These are phyloP conservation scores for Formica exsecta DNA, from an alignment of 1,140 invertebrate genomes.

Conservation along the genomic window DNA sequence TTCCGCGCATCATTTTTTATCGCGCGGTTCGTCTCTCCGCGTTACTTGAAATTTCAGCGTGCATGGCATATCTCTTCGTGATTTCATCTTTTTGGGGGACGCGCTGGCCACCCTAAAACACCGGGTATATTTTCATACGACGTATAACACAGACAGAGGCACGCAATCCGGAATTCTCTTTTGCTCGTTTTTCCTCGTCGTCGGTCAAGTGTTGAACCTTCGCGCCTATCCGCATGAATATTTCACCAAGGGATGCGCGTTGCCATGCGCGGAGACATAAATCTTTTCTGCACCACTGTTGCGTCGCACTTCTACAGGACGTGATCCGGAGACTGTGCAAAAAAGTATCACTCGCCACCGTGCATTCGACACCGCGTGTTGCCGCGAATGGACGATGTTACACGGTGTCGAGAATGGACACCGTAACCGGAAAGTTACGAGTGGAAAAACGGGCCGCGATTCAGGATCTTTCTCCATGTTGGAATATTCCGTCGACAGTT, in stretches of 20 bases:
- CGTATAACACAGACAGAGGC: neutral
- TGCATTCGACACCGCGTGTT: slow-evolving; percentile 34
- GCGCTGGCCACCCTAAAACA: neutral
- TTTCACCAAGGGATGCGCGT: slow-evolving; percentile 45
- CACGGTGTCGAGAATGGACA: neutral
- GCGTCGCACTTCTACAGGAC: neutral
- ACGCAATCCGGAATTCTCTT: slow-evolving; percentile 8
- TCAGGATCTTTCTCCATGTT: neutral
- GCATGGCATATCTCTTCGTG: slow-evolving; percentile 28
- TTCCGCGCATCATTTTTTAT: slow-evolving; percentile 22
- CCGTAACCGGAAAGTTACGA: slow-evolving; percentile 33
- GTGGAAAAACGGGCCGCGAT: slow-evolving; percentile 7
- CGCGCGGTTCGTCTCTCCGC: neutral
- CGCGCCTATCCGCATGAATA: slow-evolving; percentile 51
- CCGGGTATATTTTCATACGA: slow-evolving; percentile 38
- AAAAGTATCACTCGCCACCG: slow-evolving; percentile 15
- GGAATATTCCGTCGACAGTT: slow-evolving; percentile 1
- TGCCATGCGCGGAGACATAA: slow-evolving; percentile 22
- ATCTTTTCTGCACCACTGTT: slow-evolving; percentile 31
- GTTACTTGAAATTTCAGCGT: slow-evolving; percentile 17
- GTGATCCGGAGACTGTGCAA: neutral
- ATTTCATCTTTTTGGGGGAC: slow-evolving; percentile 35
- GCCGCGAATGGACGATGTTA: slow-evolving; percentile 10
- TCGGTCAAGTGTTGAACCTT: slow-evolving; percentile 56
- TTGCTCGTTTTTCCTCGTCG: slow-evolving; percentile 32